Conservation (phyloP, 2,113 vertebrate genomes). For the Vireo altiloquus region DNA sequence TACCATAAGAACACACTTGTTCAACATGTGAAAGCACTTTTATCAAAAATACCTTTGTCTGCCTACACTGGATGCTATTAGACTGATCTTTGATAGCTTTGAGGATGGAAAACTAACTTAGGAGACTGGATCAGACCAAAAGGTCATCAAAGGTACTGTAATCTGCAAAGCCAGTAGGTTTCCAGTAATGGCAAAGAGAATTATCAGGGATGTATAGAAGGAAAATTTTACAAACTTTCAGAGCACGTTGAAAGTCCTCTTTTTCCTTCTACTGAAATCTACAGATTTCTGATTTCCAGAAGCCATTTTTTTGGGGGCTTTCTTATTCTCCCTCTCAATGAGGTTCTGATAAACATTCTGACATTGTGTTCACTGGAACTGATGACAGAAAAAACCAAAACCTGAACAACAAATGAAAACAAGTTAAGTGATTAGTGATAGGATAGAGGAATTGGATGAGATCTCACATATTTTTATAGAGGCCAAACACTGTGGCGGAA, state of each 20-base stretch:
- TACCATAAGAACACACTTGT: not conserved
- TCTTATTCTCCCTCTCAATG: not conserved
- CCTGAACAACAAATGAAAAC: not conserved
- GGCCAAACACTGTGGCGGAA: not conserved
- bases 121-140: not conserved
- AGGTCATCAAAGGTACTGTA: not conserved
- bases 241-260: accelerated
- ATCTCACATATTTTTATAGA: not conserved
- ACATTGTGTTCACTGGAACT: not conserved
- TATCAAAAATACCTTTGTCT: not conserved
- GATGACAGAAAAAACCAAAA: not conserved
- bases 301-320: not conserved
- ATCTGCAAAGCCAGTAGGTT: not conserved
- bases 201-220: not conserved
- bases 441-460: not conserved
- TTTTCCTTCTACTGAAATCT: not conserved
- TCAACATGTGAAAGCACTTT: not conserved
- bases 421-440: not conserved
- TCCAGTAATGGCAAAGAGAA: not conserved
- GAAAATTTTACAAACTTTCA: not conserved
- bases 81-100: not conserved
- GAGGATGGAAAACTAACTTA: not conserved
- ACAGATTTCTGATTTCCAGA: not conserved
- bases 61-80: not conserved
- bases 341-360: not conserved